phyloP scores from a whole-genome alignment of 1,140 invertebrate species.

The Eumeta japonica region DNA sequence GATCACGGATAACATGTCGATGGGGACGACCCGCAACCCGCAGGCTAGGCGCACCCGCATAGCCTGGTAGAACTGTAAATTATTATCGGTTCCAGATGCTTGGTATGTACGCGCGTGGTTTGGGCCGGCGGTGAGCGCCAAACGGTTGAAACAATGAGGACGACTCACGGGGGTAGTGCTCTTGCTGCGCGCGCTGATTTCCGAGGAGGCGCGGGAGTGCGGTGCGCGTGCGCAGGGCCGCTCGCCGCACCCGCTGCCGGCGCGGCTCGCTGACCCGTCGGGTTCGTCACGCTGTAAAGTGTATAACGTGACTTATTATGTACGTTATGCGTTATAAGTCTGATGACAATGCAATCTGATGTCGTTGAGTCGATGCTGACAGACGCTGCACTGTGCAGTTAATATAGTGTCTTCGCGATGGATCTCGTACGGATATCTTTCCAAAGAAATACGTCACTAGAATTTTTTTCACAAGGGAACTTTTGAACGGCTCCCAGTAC shows the following conservation, averaged over 20 bases:
- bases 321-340: too few species aligned
- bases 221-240: constrained; percentile 14
- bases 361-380: too few species aligned
- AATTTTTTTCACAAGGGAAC: too few species aligned
- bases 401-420: too few species aligned
- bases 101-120: background rate
- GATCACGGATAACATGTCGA: too few species aligned
- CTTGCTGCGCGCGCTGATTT: constrained; percentile 41
- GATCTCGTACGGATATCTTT: too few species aligned
- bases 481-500: too few species aligned
- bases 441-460: too few species aligned
- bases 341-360: too few species aligned
- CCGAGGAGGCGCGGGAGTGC: constrained; percentile 41
- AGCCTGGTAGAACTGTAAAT: background rate
- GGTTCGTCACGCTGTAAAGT: constrained; percentile 68
- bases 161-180: constrained; percentile 33
- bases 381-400: too few species aligned
- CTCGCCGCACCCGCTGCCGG: constrained; percentile 28
- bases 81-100: background rate
- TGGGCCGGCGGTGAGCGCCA: background rate
- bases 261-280: constrained; percentile 63
- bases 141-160: background rate
- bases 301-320: too few species aligned
- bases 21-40: too few species aligned
- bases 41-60: background rate